These are phyloP conservation scores for Crepidodera aurea DNA, from an alignment of 2,888 invertebrate species.

Conservation along the genomic window DNA sequence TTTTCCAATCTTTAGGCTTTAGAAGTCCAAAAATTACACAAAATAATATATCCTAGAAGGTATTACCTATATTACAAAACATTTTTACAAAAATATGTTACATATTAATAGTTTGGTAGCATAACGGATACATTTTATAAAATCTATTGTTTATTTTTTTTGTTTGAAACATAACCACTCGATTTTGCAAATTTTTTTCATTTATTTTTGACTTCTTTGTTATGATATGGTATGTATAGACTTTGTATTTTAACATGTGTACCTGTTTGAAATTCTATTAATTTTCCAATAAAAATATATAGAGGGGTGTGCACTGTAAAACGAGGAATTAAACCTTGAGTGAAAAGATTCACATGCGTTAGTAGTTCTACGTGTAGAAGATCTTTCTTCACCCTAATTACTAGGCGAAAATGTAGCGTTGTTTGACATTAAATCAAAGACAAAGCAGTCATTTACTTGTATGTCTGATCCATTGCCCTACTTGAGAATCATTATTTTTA, in stretches of 20 bases:
- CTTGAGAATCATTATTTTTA: neutral
- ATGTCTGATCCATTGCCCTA: slow-evolving; percentile 2
- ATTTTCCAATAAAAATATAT: neutral
- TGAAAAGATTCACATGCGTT: neutral
- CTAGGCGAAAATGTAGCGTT: neutral
- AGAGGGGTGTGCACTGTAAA: neutral
- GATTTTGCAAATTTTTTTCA: neutral
- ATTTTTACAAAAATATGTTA: too few species aligned
- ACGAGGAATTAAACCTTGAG: slow-evolving; percentile 1
- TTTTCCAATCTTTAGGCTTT: too few species aligned
- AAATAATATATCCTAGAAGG: too few species aligned
- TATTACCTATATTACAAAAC: too few species aligned
- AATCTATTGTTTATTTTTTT: neutral
- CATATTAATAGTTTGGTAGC: too few species aligned
- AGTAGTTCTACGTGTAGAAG: slow-evolving; percentile 2
- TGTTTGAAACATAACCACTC: neutral
- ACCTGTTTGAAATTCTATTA: neutral
- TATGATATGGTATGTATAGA: neutral
- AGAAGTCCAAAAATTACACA: too few species aligned
- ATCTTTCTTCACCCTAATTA: neutral
- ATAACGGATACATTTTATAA: neutral
- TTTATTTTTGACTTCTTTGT: neutral
- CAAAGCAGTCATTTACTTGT: neutral
- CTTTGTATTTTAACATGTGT: slow-evolving; percentile 1
- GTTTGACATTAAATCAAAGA: neutral